Conservation (phyloP, 1,140 invertebrate genomes). For the Odontomachus brunneus region DNA sequence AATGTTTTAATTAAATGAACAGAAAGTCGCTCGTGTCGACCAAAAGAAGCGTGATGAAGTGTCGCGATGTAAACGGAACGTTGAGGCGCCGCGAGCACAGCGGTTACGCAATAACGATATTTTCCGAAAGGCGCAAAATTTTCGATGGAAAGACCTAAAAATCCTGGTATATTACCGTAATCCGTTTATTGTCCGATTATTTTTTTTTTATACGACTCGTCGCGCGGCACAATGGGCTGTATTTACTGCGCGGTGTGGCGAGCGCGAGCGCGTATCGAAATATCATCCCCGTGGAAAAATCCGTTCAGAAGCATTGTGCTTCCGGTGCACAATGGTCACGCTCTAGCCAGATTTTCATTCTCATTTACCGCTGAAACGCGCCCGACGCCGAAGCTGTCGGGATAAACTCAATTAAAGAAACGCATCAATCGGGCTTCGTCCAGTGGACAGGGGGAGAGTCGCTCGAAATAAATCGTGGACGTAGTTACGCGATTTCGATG, state of each 20-base stretch:
- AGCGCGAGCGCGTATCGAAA: not conserved
- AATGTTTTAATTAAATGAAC: not conserved
- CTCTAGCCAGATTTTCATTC: slow-evolving; percentile 41
- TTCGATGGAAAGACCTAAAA: not conserved
- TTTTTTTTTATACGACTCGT: slow-evolving; percentile 13
- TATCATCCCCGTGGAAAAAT: slow-evolving; percentile 23
- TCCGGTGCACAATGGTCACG: slow-evolving; percentile 6
- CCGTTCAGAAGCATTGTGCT: not conserved
- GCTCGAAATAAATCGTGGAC: not conserved
- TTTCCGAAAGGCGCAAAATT: too few relatives aligned
- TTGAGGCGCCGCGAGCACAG: too few relatives aligned
- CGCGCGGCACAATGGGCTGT: not conserved
- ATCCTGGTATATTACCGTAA: slow-evolving; percentile 19
- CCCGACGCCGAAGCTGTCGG: not conserved
- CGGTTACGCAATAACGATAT: too few relatives aligned
- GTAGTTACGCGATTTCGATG: not conserved
- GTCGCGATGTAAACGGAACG: too few relatives aligned
- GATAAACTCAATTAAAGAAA: slow-evolving; percentile 23
- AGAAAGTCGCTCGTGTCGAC: not conserved
- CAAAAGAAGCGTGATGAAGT: not conserved
- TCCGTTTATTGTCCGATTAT: slow-evolving; percentile 25
- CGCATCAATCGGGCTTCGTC: not conserved
- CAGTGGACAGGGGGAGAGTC: not conserved
- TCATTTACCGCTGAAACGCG: slow-evolving; percentile 4
- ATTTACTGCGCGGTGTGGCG: not conserved